Evolutionary conservation across 2,888 invertebrate genomes (phyloP), one percentile per base, ranked within the genome.

Genomic region (Dicyrtoma fusca): DNA sequence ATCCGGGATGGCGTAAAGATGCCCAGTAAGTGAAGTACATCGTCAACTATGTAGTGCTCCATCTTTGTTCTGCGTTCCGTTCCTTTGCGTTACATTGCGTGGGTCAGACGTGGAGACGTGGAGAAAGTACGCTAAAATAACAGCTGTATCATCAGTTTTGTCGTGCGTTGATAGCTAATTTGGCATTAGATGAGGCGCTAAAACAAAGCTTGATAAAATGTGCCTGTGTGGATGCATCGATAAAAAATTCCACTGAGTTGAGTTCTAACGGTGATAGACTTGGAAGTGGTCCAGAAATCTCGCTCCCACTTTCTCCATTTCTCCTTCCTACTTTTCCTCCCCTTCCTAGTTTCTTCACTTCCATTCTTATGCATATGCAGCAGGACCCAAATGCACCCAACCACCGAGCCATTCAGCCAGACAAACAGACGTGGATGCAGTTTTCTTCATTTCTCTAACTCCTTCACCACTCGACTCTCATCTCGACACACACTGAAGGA

Each of bases 151-250:
- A 45, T 57, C 55, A 57, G 55, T 21, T 61, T 61, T 42, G 44
- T 61, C 19, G 45, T 26, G 47, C 34, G 45, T n/a, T 45, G 47
- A 59, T 57, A 65, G 55, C 65, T 71, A 71, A 71, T 71, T 71
- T 71, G 71, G 71, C 71, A 71, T 23, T 71, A 55, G 65, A 71
- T 71, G 71, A 71, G 71, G 71, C 64, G 71, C 64, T 71, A 55
- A 71, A 71, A 65, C 71, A 71, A 71, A 65, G 68, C 57, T 45
- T 59, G 57, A 71, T 71, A 57, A 65, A 71, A 64, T 57, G 55
- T 55, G 47, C 42, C 25, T 17, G 55, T 19, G 17, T 21, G n/a
- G 21, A 55, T 44, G 44, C 57, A 59, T 47, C 21, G 57, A 57
- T 69, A 59, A 25, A 59, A 59, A 59, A 59, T 57, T 69, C 57